Conservation (phyloP, 2,888 invertebrate species). For the Micropterix aruncella region DNA sequence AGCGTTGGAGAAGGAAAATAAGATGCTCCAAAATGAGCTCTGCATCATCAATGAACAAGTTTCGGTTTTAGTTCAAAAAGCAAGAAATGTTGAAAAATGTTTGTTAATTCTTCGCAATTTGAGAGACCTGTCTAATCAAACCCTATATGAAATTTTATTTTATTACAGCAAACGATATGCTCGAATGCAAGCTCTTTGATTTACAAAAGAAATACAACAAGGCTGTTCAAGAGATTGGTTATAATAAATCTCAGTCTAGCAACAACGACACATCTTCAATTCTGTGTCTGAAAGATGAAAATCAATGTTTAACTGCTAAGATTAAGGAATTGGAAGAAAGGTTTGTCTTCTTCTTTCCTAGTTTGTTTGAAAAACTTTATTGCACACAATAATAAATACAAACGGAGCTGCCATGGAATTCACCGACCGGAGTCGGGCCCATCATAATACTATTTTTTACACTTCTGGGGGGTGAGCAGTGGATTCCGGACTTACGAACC, state of each 20-base stretch:
- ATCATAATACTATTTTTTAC: too few relatives aligned
- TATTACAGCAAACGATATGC: slow-evolving; percentile 6
- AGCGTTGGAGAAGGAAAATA: slow-evolving; percentile 12
- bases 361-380: too few relatives aligned
- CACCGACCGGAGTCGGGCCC: too few relatives aligned
- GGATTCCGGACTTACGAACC: too few relatives aligned
- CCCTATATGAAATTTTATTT: neutral
- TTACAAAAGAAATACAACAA: slow-evolving; percentile 4
- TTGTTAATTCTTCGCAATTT: slow-evolving; percentile 2
- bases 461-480: too few relatives aligned
- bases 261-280: neutral
- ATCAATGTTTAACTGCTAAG: neutral
- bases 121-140: neutral
- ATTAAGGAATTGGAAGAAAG: neutral
- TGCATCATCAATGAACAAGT: slow-evolving; percentile 35
- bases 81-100: slow-evolving; percentile 31
- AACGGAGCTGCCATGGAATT: too few relatives aligned
- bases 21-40: slow-evolving; percentile 30
- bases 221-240: neutral
- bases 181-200: slow-evolving; percentile 3
- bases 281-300: neutral
- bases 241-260: neutral
- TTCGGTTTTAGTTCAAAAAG: slow-evolving; percentile 25
- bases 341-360: neutral
- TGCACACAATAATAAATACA: too few relatives aligned